phyloP scores from a whole-genome alignment of 2,888 invertebrate species.

The Anarsia innoxiella region DNA sequence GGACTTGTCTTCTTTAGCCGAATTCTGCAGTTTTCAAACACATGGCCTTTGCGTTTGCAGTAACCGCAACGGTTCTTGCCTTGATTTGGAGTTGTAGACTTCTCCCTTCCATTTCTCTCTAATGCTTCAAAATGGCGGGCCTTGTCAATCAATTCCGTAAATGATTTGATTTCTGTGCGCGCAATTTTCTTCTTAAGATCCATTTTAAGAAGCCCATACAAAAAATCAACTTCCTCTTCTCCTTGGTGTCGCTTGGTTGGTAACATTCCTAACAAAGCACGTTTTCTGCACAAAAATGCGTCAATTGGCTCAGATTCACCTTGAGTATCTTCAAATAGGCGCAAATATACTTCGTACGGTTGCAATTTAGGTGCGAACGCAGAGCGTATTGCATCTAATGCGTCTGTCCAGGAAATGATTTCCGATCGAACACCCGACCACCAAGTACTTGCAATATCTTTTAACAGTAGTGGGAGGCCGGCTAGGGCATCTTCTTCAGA shows the following conservation, averaged over 20 bases:
- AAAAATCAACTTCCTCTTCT: conserved; percentile 18
- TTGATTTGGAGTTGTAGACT: too few species aligned
- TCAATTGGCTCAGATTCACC: conserved; percentile 9
- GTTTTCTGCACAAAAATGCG: conserved; percentile 16
- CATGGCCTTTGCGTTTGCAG: neutral
- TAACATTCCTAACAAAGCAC: conserved; percentile 17
- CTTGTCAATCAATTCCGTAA: conserved; percentile 8
- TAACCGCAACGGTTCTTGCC: neutral
- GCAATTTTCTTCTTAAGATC: conserved; percentile 13
- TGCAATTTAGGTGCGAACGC: conserved; percentile 2
- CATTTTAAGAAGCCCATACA: conserved; percentile 17
- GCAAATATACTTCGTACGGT: conserved; percentile 9
- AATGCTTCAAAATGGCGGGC: conserved; percentile 9
- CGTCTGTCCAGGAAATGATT: too few species aligned
- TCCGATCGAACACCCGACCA: too few species aligned
- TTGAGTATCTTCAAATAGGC: conserved; percentile 17
- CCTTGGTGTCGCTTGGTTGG: conserved; percentile 16
- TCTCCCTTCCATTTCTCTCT: too few species aligned
- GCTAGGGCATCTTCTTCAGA: too few species aligned
- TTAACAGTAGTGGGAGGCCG: too few species aligned
- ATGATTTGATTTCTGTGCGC: conserved; percentile 7
- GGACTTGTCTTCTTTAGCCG: too few species aligned
- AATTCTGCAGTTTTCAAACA: neutral
- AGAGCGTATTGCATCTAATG: neutral
- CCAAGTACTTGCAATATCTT: too few species aligned